These are phyloP conservation scores for Gnathonemus longibarbis DNA, from an alignment of 2,113 vertebrate species.

Conservation along the genomic window DNA sequence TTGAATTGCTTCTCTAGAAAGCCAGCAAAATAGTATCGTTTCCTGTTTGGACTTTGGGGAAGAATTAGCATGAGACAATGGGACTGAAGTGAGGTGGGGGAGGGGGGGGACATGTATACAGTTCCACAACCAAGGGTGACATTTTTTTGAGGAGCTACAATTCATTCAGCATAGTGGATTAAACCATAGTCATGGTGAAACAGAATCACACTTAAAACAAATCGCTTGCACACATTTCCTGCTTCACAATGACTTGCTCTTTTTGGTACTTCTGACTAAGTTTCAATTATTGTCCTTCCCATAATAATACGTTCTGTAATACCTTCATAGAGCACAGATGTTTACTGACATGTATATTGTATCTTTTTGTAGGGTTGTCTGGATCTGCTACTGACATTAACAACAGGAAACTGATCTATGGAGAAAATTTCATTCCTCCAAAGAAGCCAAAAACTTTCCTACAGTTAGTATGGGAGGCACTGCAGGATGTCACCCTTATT, in stretches of 20 bases:
- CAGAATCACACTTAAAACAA: neutral
- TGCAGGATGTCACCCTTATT: slow-evolving; percentile 77
- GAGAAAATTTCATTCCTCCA: slow-evolving; percentile 82
- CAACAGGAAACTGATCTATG: slow-evolving; percentile 74
- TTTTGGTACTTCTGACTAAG: neutral
- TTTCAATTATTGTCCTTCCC: neutral
- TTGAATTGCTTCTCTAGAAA: neutral
- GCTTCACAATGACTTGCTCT: neutral
- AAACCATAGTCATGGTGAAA: neutral
- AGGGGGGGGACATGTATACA: neutral
- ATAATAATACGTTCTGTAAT: neutral
- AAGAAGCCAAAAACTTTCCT: slow-evolving; percentile 85
- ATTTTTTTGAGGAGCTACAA: neutral
- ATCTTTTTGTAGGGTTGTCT: slow-evolving; percentile 59
- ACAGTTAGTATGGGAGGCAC: slow-evolving; percentile 76
- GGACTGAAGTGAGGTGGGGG: neutral
- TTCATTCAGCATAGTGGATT: neutral
- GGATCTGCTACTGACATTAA: slow-evolving; percentile 70
- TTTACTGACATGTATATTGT: neutral
- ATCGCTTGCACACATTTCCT: neutral
- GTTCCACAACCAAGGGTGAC: neutral
- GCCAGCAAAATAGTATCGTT: neutral
- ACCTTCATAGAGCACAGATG: neutral
- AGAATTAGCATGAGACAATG: neutral
- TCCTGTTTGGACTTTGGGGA: neutral